Evolutionary conservation across 2,797 vertebrate species (phyloP).

Genomic region (Acropternis orthonyx): DNA sequence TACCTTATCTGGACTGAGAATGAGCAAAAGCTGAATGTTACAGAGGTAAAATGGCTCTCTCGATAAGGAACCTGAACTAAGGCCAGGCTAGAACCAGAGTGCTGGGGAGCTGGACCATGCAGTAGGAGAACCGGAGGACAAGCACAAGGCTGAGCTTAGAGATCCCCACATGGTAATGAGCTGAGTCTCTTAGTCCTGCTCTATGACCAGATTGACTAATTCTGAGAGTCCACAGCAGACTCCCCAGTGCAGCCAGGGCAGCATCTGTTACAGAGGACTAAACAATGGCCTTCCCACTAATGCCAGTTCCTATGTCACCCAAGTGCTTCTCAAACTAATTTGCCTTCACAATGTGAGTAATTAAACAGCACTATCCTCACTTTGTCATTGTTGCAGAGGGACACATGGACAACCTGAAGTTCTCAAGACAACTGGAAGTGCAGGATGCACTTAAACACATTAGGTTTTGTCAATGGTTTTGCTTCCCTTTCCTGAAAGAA

Average conservation of each 20-base stretch:
- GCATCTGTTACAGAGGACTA: neutral
- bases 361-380: neutral
- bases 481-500: neutral
- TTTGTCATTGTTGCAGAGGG: neutral
- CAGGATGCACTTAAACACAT: neutral
- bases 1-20: neutral
- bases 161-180: neutral
- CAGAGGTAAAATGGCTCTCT: neutral
- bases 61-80: neutral
- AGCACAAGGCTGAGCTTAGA: neutral
- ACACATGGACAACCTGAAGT: neutral
- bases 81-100: neutral
- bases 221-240: neutral
- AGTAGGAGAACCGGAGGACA: neutral
- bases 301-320: neutral
- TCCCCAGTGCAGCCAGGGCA: neutral
- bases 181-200: neutral
- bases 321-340: neutral
- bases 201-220: neutral
- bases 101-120: accelerated
- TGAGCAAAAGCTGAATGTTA: neutral
- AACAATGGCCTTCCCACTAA: neutral
- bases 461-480: neutral
- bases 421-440: neutral
- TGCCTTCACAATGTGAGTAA: neutral